Percentiles rank a stretch among this genome's conserved stretches.
Evolutionary conservation across 2,888 invertebrate species (phyloP).

Genomic region (Malthinus seriepunctatus): DNA sequence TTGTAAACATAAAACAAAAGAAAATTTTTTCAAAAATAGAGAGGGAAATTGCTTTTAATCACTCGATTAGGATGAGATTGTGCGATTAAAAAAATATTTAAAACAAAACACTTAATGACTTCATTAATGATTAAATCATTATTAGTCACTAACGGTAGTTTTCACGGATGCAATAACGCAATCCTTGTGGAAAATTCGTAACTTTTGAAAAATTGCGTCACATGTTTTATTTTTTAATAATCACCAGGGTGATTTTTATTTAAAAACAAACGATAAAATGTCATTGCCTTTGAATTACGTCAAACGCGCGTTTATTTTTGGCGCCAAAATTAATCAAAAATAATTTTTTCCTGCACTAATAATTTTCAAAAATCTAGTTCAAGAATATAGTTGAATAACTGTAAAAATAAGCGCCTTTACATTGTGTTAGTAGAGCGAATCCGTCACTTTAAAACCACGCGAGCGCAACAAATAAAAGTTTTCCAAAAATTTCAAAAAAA

Average conservation of each 20-base stretch:
- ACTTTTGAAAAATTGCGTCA: constrained; percentile 34
- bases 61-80: no score
- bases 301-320: constrained; percentile 12
- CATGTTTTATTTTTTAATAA: constrained; percentile 13
- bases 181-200: constrained; percentile 35
- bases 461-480: constrained; percentile 10
- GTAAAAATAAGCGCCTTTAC: constrained; percentile 37
- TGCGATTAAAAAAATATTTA: constrained; percentile 2
- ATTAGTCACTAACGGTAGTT: constrained; percentile 33
- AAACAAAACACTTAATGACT: constrained; percentile 23
- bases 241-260: not conserved
- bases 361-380: constrained; percentile 30
- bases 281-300: constrained; percentile 12
- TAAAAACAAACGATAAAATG: constrained; percentile 14
- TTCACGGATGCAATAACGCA: constrained; percentile 33
- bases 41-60: no score
- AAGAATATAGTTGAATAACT: constrained; percentile 37
- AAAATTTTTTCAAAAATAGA: no score
- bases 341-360: constrained; percentile 6
- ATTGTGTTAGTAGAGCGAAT: constrained; percentile 43
- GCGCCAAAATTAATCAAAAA: constrained; percentile 11
- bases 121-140: constrained; percentile 31
- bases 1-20: constrained; percentile 3
- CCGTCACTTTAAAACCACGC: constrained; percentile 37
- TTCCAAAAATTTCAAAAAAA: not conserved